Conservation (phyloP, 2,797 vertebrate species). For the Platalea minor region DNA sequence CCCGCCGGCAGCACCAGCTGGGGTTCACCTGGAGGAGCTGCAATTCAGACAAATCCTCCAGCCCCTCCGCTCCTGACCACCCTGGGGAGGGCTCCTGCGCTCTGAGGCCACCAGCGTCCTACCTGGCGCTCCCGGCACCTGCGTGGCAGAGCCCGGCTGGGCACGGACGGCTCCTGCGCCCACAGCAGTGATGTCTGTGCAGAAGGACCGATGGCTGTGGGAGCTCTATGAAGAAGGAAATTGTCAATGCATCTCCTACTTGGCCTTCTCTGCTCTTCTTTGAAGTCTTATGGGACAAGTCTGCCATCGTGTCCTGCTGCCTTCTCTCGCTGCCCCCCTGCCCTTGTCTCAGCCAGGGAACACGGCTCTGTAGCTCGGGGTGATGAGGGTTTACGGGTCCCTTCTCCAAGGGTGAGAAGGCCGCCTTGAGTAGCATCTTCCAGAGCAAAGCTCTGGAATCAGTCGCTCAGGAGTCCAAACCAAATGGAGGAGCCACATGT, state of each 20-base stretch:
- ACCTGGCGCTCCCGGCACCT: neutral
- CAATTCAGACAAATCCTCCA: neutral
- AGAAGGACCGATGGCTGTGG: neutral
- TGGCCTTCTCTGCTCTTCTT: neutral
- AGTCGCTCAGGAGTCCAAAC: neutral
- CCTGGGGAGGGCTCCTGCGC: neutral
- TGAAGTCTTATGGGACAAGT: neutral
- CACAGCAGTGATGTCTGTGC: neutral
- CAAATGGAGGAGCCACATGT: neutral
- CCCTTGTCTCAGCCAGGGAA: neutral
- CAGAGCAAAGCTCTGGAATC: neutral
- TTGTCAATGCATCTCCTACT: neutral
- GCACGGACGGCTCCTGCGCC: neutral
- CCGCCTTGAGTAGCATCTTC: neutral
- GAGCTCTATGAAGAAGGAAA: neutral
- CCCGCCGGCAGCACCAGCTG: neutral
- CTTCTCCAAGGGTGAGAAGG: neutral
- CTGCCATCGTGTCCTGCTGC: neutral
- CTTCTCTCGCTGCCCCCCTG: neutral
- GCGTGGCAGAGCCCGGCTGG: neutral
- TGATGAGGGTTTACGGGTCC: neutral
- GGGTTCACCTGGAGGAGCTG: neutral
- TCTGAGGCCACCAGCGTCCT: neutral
- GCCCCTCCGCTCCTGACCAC: neutral
- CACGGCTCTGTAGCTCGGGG: too few relatives aligned